Evolutionary conservation across 2,113 vertebrate genomes (phyloP).

Genomic region (Penelope pileata): DNA sequence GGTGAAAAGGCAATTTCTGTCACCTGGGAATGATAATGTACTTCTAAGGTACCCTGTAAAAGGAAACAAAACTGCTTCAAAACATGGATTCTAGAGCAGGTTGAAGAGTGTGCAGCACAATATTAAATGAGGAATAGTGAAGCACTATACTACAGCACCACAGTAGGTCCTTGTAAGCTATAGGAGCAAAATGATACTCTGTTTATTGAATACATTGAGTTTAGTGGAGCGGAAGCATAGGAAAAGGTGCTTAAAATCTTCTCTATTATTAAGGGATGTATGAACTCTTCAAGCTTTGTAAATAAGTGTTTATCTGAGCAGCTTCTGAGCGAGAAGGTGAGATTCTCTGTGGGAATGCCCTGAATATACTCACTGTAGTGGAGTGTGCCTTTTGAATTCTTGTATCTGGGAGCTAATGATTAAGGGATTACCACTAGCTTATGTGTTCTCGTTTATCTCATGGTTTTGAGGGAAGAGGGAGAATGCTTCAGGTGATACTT

Average conservation of each 20-base stretch:
- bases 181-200: neutral
- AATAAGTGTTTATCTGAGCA: neutral
- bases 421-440: neutral
- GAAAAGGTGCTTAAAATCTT: neutral
- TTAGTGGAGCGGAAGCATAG: neutral
- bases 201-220: neutral
- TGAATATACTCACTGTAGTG: neutral
- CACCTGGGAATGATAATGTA: neutral
- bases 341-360: neutral
- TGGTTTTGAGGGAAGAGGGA: neutral
- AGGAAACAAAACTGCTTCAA: neutral
- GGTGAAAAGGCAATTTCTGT: constrained; percentile 2
- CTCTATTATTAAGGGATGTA: neutral
- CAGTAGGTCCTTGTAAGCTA: neutral
- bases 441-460: neutral
- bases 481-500: neutral
- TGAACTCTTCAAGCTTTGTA: neutral
- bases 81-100: neutral
- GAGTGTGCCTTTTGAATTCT: neutral
- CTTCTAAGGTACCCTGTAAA: neutral
- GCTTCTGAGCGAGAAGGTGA: neutral
- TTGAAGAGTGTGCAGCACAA: neutral
- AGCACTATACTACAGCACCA: neutral
- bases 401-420: neutral
- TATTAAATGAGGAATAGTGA: neutral